Conservation (phyloP, 2,888 invertebrate species). For the Autographa gamma region DNA sequence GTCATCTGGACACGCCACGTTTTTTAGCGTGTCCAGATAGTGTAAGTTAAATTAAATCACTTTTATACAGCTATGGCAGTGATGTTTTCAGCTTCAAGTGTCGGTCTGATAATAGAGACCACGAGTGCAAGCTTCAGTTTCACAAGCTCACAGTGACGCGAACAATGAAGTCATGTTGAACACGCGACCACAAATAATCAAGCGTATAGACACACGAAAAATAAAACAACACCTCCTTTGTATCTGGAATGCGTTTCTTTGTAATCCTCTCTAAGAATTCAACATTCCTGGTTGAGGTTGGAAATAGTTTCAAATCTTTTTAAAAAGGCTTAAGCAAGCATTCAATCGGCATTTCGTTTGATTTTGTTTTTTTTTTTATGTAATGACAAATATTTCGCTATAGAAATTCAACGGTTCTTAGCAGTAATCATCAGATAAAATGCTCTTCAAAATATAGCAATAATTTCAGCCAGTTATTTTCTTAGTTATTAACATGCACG, state of each 20-base stretch:
- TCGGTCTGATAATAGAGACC: too few species aligned
- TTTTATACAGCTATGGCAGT: not conserved
- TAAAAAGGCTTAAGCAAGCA: slow-evolving; percentile 23
- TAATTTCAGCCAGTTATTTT: not conserved
- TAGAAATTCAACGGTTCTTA: not conserved
- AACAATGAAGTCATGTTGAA: slow-evolving; percentile 76
- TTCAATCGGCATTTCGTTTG: slow-evolving; percentile 15
- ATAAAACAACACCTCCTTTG: slow-evolving; percentile 71
- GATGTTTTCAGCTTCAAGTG: not conserved
- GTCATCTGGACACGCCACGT: too few species aligned
- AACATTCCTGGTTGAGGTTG: slow-evolving; percentile 68
- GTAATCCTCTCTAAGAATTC: slow-evolving; percentile 71
- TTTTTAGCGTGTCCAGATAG: too few species aligned
- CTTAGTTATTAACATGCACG: slow-evolving; percentile 6
- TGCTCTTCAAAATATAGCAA: not conserved
- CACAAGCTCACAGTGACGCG: slow-evolving; percentile 63
- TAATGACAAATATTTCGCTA: too few species aligned
- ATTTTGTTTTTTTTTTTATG: not conserved
- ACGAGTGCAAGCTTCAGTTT: slow-evolving; percentile 6
- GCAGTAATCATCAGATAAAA: not conserved
- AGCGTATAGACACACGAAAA: slow-evolving; percentile 67
- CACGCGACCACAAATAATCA: slow-evolving; percentile 67
- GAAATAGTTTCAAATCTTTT: slow-evolving; percentile 63
- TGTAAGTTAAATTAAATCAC: too few species aligned
- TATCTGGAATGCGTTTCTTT: slow-evolving; percentile 76